Evolutionary conservation across 1,140 invertebrate species (phyloP).

Genomic region (Meloidogyne hapla): DNA sequence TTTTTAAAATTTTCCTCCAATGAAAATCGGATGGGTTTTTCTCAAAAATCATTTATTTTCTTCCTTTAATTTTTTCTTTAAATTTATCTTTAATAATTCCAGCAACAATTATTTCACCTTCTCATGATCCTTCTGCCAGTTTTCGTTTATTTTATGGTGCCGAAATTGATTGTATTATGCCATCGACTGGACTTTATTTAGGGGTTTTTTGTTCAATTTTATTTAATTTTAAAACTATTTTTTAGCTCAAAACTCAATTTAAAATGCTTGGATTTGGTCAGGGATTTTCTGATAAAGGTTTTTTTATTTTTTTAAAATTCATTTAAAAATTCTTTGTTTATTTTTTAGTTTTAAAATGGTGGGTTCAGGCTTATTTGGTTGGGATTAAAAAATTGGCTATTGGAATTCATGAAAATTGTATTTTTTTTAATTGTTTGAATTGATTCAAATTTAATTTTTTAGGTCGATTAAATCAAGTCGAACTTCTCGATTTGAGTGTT

Average conservation of each 20-base stretch:
- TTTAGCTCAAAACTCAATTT: constrained; percentile 23
- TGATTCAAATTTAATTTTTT: not conserved
- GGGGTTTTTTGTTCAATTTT: not conserved
- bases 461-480: not conserved
- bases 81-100: too few relatives aligned
- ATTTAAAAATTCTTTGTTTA: not conserved
- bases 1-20: too few relatives aligned
- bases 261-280: constrained; percentile 12
- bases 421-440: not conserved
- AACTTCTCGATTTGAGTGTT: not conserved
- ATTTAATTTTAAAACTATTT: not conserved
- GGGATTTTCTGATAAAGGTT: constrained; percentile 22
- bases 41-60: too few relatives aligned
- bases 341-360: constrained; percentile 17
- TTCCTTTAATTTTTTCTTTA: too few relatives aligned
- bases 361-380: constrained; percentile 21
- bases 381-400: constrained; percentile 21
- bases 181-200: constrained; percentile 9
- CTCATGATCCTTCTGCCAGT: not conserved
- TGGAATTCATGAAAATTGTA: constrained; percentile 20
- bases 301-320: not conserved
- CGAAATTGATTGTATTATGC: constrained; percentile 28
- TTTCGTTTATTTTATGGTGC: constrained; percentile 24
- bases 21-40: too few relatives aligned
- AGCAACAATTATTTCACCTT: not conserved